Conservation (phyloP, 2,797 vertebrate genomes). For the Pristis pectinata region DNA sequence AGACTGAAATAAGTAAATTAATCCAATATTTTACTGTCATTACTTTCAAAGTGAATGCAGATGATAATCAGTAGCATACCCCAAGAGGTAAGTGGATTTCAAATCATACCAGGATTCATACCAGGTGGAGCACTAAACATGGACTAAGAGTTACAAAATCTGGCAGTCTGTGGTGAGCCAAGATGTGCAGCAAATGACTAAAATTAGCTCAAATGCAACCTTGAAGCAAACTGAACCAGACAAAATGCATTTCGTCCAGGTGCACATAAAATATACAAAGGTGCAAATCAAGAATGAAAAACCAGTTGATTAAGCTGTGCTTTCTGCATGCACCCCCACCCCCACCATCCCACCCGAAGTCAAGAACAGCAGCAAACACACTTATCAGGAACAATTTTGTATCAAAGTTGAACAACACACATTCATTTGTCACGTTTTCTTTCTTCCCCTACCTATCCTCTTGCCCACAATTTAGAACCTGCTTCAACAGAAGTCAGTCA, state of each 20-base stretch:
- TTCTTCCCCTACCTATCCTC: background rate
- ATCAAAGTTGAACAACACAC: background rate
- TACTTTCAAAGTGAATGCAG: background rate
- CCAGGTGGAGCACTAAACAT: background rate
- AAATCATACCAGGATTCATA: background rate
- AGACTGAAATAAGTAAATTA: background rate
- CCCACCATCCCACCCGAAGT: background rate
- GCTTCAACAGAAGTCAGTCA: background rate
- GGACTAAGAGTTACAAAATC: background rate
- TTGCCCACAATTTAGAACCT: background rate
- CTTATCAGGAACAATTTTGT: slow-evolving; percentile 14
- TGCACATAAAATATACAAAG: background rate
- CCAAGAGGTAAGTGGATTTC: background rate
- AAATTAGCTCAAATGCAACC: background rate
- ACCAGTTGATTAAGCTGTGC: background rate
- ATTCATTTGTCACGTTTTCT: background rate
- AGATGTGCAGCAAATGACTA: background rate
- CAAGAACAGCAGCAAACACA: slow-evolving; percentile 5
- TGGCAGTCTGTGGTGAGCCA: background rate
- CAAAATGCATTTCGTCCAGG: background rate
- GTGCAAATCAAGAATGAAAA: slow-evolving; percentile 22
- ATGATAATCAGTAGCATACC: background rate
- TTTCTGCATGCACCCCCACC: background rate
- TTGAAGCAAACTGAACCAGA: background rate
- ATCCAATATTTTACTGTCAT: background rate